A percentile compares a stretch with the other conserved stretches of the same genome.
Conservation (phyloP, 1,140 invertebrate genomes). For the Eurosta solidaginis region DNA sequence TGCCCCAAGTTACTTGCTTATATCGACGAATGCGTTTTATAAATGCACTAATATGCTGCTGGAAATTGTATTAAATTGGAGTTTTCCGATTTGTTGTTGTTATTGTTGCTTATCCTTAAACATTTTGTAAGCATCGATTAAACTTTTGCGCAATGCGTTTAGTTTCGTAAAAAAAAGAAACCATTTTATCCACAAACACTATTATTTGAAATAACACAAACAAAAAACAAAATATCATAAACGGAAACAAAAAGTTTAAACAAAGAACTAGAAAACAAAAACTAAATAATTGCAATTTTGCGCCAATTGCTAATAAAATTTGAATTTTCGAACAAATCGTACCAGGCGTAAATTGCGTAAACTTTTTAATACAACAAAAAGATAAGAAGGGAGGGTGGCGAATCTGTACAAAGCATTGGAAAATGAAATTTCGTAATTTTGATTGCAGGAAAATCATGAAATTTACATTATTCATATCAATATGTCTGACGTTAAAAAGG, state of each 20-base stretch:
- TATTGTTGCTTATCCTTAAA: neutral
- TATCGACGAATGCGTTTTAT: conserved; percentile 23
- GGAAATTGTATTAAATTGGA: conserved; percentile 8
- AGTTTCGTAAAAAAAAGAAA: neutral
- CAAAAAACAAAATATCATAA: neutral
- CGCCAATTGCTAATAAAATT: conserved; percentile 8
- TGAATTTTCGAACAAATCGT: neutral
- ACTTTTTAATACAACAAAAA: neutral
- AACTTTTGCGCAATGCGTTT: conserved; percentile 20
- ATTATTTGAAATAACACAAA: neutral
- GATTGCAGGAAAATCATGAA: no score
- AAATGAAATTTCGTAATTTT: no score
- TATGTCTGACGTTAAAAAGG: no score
- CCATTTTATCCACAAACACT: no score
- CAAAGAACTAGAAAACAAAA: conserved; percentile 9
- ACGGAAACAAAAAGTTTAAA: neutral
- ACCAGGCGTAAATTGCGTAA: conserved; percentile 18
- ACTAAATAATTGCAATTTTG: conserved; percentile 19
- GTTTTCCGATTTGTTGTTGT: neutral
- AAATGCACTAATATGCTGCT: conserved; percentile 19
- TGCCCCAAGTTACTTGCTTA: no score
- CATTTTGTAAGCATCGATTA: neutral
- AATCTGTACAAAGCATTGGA: no score
- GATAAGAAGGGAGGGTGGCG: no score
- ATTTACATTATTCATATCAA: no score